phyloP scores from a whole-genome alignment of 2,888 invertebrate species.

The Tipula unca region DNA sequence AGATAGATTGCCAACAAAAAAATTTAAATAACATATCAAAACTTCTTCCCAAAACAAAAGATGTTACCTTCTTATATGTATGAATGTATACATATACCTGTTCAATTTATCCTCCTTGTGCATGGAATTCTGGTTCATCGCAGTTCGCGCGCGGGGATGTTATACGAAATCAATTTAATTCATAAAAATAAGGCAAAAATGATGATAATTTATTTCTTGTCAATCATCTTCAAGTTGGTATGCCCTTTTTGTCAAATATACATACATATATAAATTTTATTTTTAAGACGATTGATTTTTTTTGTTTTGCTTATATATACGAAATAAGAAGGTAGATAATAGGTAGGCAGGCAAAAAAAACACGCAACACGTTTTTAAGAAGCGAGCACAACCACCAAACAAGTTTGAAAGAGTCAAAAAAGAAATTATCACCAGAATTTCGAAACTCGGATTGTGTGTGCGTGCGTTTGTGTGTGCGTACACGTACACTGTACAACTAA shows the following conservation, averaged over 20 bases:
- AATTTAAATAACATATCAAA: not conserved
- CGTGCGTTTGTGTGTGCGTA: not conserved
- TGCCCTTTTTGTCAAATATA: conserved; percentile 1
- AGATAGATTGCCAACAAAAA: not conserved
- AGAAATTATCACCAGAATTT: not conserved
- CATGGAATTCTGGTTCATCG: not conserved
- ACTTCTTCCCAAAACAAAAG: not conserved
- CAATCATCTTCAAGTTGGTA: conserved; percentile 14
- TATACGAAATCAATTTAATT: not conserved
- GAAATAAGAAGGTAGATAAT: not conserved
- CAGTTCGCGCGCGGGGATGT: not conserved
- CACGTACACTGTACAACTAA: not conserved
- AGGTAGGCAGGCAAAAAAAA: not conserved
- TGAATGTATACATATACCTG: not conserved
- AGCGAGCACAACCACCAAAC: not conserved
- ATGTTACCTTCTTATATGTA: not conserved
- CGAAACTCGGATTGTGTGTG: not conserved
- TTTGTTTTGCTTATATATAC: not conserved
- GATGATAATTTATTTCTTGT: not conserved
- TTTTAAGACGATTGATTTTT: not conserved
- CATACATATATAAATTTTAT: not conserved
- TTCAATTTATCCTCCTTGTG: not conserved
- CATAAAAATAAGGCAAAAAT: not conserved
- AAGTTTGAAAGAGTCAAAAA: not conserved
- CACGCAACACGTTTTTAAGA: not conserved